phyloP scores from a whole-genome alignment of 2,797 vertebrate genomes.

The Garrulus glandarius region DNA sequence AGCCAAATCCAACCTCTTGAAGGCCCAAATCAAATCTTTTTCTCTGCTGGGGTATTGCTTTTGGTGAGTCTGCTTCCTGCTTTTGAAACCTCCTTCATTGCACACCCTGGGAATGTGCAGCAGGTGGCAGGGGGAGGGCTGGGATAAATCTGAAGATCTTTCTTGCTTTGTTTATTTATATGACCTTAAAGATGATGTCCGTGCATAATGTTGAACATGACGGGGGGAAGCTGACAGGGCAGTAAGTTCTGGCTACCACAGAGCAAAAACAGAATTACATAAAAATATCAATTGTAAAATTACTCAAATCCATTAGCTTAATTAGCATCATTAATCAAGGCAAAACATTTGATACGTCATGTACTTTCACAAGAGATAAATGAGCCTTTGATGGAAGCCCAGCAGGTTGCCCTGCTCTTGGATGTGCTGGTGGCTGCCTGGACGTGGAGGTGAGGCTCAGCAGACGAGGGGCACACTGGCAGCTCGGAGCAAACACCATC shows the following conservation, averaged over 20 bases:
- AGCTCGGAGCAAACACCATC: background rate
- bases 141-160: background rate
- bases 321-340: constrained; percentile 72
- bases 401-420: constrained; percentile 29
- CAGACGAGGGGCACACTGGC: background rate
- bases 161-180: constrained; percentile 42
- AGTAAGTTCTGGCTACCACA: constrained; percentile 14
- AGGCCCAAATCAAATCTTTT: background rate
- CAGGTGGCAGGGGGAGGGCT: background rate
- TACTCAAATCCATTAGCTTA: constrained; percentile 70
- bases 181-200: constrained; percentile 44
- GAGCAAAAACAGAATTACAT: constrained; percentile 54
- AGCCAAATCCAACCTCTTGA: background rate
- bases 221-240: constrained; percentile 47
- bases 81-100: background rate
- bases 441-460: background rate
- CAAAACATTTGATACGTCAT: constrained; percentile 61
- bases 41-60: background rate
- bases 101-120: background rate
- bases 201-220: background rate
- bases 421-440: background rate
- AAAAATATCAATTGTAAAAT: constrained; percentile 64
- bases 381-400: constrained; percentile 42
- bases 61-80: background rate
- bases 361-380: constrained; percentile 66